A percentile compares a stretch with the other conserved stretches of the same genome.
phyloP scores from a whole-genome alignment of 2,888 invertebrate species.

The Microplitis manilae region DNA sequence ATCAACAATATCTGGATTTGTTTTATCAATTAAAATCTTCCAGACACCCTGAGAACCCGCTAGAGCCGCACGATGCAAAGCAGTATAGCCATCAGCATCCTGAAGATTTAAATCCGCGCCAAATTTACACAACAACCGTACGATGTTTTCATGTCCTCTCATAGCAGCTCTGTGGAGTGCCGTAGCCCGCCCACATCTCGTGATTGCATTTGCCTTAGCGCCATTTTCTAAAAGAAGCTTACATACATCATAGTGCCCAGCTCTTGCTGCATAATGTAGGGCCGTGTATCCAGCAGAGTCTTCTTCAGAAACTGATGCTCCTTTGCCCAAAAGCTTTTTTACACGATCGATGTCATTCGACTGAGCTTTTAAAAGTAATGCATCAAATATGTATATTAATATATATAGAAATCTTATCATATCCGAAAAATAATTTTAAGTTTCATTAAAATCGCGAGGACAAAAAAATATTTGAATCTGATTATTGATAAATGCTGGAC shows the following conservation, averaged over 20 bases:
- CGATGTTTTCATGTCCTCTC: slow-evolving; percentile 79
- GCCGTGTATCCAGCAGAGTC: slow-evolving; percentile 90
- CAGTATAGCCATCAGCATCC: slow-evolving; percentile 87
- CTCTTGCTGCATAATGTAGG: slow-evolving; percentile 90
- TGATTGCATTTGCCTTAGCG: slow-evolving; percentile 82
- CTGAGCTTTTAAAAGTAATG: slow-evolving; percentile 78
- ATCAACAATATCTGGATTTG: background rate
- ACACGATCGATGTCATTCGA: slow-evolving; percentile 82
- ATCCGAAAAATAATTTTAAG: too few relatives aligned
- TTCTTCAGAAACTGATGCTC: slow-evolving; percentile 76
- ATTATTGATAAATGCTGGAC: too few relatives aligned
- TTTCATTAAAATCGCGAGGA: too few relatives aligned
- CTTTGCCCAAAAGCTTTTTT: slow-evolving; percentile 73
- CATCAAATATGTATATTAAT: too few relatives aligned
- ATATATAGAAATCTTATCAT: slow-evolving; percentile 40
- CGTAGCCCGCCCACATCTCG: slow-evolving; percentile 84
- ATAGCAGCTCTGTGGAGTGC: slow-evolving; percentile 88
- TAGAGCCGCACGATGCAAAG: slow-evolving; percentile 69
- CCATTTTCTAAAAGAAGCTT: slow-evolving; percentile 79
- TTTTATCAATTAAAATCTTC: background rate
- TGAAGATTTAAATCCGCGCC: slow-evolving; percentile 78
- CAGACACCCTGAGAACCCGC: background rate
- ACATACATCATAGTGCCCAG: slow-evolving; percentile 83
- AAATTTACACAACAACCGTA: slow-evolving; percentile 77
- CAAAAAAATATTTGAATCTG: too few relatives aligned